Conservation (phyloP, 1,140 invertebrate species). For the Aradophagus sp. region DNA sequence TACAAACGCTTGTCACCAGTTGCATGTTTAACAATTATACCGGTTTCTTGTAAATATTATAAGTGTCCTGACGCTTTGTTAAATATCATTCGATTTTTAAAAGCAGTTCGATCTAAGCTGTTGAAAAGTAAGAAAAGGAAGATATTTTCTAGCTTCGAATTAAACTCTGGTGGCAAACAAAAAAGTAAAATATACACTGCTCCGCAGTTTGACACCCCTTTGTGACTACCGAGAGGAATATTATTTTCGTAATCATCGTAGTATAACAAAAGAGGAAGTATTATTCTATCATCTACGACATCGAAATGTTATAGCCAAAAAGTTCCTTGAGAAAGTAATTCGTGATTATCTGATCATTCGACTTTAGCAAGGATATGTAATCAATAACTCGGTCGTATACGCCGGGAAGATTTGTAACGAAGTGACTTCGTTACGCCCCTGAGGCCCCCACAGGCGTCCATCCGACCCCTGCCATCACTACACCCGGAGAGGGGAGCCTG, state of each 20-base stretch:
- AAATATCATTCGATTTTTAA: constrained; percentile 22
- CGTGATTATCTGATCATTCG: constrained; percentile 3
- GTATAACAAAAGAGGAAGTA: constrained; percentile 5
- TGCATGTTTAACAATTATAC: constrained; percentile 10
- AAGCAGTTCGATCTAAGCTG: constrained; percentile 10
- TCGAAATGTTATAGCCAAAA: neutral
- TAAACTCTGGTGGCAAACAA: constrained; percentile 13
- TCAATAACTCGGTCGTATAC: constrained; percentile 1
- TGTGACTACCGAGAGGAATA: constrained; percentile 17
- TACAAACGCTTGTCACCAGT: constrained; percentile 6
- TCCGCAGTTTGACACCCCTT: constrained; percentile 12
- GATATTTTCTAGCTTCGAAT: constrained; percentile 25
- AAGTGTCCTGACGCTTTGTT: constrained; percentile 18
- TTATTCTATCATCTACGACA: neutral
- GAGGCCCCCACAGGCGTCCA: too few species aligned
- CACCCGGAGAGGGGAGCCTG: too few species aligned
- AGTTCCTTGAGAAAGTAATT: constrained; percentile 15
- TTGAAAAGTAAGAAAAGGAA: constrained; percentile 29
- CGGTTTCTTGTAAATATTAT: constrained; percentile 7
- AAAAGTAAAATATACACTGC: constrained; percentile 20
- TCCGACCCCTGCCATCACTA: too few species aligned
- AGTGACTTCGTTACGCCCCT: too few species aligned
- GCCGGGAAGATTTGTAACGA: constrained; percentile 4
- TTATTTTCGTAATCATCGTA: constrained; percentile 31
- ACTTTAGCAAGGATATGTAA: constrained; percentile 9